Evolutionary conservation across 2,113 vertebrate species (phyloP).

Genomic region (Petromus typicus): DNA sequence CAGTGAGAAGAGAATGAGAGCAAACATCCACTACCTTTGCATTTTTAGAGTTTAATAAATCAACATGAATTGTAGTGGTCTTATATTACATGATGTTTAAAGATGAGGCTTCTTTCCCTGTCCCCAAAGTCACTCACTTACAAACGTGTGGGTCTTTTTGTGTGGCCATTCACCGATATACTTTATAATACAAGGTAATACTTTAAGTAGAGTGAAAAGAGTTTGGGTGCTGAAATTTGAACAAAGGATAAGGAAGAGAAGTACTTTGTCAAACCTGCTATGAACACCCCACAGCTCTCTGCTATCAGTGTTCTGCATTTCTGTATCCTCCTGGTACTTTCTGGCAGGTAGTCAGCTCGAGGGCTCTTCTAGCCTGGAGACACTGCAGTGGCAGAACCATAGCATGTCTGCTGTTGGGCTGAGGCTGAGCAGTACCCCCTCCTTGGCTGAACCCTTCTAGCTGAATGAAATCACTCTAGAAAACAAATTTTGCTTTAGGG

Average conservation of each 20-base stretch:
- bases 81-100: not conserved
- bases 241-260: not conserved
- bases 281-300: not conserved
- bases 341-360: not conserved
- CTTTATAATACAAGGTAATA: not conserved
- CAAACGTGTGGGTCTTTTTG: not conserved
- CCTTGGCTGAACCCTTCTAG: not conserved
- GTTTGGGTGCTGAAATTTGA: not conserved
- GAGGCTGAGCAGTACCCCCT: too few species aligned
- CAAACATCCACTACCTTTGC: not conserved
- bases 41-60: not conserved
- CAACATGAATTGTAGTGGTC: not conserved
- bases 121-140: not conserved
- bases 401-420: not conserved
- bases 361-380: not conserved
- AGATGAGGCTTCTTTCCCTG: not conserved
- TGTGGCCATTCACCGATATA: not conserved
- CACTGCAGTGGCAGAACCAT: too few species aligned
- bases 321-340: not conserved
- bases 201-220: not conserved
- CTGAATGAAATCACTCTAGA: not conserved
- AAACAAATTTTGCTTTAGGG: slow-evolving; percentile 14
- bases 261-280: not conserved
- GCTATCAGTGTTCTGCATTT: not conserved
- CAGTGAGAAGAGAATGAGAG: not conserved